phyloP scores from a whole-genome alignment of 37 sponge, comb jelly and placozoan species.

The Bolinopsis microptera region DNA sequence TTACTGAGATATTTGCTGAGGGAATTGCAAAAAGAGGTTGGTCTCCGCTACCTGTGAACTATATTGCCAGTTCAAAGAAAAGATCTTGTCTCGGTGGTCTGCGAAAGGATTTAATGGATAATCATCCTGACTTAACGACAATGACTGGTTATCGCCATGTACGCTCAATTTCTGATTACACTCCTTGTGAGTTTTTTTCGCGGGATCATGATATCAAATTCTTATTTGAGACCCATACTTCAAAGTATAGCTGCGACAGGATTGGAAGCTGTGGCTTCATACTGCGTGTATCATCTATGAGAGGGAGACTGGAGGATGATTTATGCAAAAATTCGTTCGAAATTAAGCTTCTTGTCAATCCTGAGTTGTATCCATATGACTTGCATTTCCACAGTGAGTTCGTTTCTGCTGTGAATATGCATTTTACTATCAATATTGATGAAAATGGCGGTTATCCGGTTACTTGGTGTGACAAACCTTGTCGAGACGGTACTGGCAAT shows the following conservation, averaged over 20 bases:
- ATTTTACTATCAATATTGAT: background rate
- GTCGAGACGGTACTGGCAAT: no score
- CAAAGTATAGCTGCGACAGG: background rate
- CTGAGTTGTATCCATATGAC: background rate
- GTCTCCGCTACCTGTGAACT: no score
- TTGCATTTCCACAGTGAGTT: background rate
- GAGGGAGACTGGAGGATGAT: no score
- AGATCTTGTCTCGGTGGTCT: no score
- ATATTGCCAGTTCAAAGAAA: no score
- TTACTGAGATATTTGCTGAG: no score
- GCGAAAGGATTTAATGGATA: no score
- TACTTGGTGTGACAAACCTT: no score
- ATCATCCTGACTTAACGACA: no score
- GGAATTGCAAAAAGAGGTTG: no score
- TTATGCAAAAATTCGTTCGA: background rate
- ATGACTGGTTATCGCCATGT: background rate
- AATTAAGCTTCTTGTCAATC: background rate
- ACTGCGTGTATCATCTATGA: background rate
- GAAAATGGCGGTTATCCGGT: background rate
- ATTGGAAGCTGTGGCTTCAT: background rate
- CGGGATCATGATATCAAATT: background rate
- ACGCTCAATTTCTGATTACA: background rate
- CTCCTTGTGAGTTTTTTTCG: background rate
- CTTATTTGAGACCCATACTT: no score
- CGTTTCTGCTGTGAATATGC: background rate